Base-by-base conservation (phyloP, 1,140 invertebrate genomes). In the Drosophila santomea region DNA sequence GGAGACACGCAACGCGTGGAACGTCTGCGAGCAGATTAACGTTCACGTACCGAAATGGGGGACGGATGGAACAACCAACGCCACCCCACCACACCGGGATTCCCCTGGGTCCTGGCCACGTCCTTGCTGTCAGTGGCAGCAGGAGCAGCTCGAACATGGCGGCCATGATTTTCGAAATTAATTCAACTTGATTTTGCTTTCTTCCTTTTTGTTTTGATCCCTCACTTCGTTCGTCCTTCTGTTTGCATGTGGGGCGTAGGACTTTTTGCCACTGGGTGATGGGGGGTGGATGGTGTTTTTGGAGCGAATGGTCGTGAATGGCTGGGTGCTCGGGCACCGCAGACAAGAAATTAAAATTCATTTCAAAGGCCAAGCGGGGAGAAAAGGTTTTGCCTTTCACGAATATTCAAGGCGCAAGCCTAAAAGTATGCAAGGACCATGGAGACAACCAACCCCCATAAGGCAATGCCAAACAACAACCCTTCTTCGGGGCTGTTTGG, bases 261-360 rank as follows among this genome's bases (percentile, higher is more conserved):
- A 11, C 25, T 4, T 28, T 14, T 14, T 44, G 38, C 32, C 2
- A 7, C 7, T 32, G 32, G 51, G 35, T 11, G 23, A 23, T 20
- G 5, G 43, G 62, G 36, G 32, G 20, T 20, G 20, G 20, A 2
- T 32, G 28, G 28, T 32, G 28, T 2, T 32, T 32, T 17, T 35
- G 63, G 43, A 17, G 15, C 10, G 43, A 44, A 20, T 62, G 54
- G 52, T 28, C 44, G 39, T 47, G 20, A 36, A 23, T n/a, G 47
- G 52, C 15, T 51, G 55, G 55, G 47, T 44, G 45, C 39, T 25
- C 52, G 51, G 61, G 73, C 73, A 80, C 63, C 68, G 78, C 84
- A 90, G 77, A 91, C 82, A 86, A 91, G 86, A 91, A 90, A 88
- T 90, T 90, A 91, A 91, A 90, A 90, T 91, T 90, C 82, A 90